A percentile compares a stretch with the other conserved stretches of the same genome.
phyloP scores from a whole-genome alignment of 1,140 invertebrate genomes.

The Drosophila malerkotliana region DNA sequence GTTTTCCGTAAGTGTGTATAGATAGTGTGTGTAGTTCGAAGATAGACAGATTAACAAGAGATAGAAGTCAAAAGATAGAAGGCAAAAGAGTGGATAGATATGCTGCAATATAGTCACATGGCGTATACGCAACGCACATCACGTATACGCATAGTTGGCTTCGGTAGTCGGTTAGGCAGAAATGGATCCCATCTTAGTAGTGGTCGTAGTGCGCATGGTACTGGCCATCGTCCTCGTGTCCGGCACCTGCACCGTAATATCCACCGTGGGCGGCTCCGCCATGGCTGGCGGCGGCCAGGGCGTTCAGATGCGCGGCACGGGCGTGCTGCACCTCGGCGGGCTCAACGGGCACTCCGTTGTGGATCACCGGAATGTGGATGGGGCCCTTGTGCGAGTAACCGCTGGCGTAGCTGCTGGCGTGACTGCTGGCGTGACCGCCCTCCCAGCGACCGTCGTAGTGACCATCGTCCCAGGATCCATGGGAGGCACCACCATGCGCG shows the following conservation, averaged over 20 bases:
- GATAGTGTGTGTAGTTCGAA: neutral
- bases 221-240: slow-evolving; percentile 74
- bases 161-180: slow-evolving; percentile 55
- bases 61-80: slow-evolving; percentile 4
- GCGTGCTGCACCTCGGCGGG: slow-evolving; percentile 86
- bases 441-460: slow-evolving; percentile 65
- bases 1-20: slow-evolving; percentile 18
- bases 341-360: slow-evolving; percentile 86
- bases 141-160: slow-evolving; percentile 53
- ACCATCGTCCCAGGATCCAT: slow-evolving; percentile 73
- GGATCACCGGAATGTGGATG: slow-evolving; percentile 84
- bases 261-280: slow-evolving; percentile 55
- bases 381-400: slow-evolving; percentile 83
- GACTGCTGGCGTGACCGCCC: slow-evolving; percentile 42
- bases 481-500: slow-evolving; percentile 62
- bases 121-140: slow-evolving; percentile 17
- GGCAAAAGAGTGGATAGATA: slow-evolving; percentile 5
- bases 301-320: slow-evolving; percentile 86
- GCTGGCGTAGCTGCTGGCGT: slow-evolving; percentile 50
- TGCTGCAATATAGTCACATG: slow-evolving; percentile 29
- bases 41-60: slow-evolving; percentile 17
- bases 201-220: slow-evolving; percentile 69
- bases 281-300: slow-evolving; percentile 84
- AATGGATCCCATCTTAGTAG: slow-evolving; percentile 47
- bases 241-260: slow-evolving; percentile 60